phyloP scores from a whole-genome alignment of 1,140 invertebrate genomes.

The Meloidogyne hapla region DNA sequence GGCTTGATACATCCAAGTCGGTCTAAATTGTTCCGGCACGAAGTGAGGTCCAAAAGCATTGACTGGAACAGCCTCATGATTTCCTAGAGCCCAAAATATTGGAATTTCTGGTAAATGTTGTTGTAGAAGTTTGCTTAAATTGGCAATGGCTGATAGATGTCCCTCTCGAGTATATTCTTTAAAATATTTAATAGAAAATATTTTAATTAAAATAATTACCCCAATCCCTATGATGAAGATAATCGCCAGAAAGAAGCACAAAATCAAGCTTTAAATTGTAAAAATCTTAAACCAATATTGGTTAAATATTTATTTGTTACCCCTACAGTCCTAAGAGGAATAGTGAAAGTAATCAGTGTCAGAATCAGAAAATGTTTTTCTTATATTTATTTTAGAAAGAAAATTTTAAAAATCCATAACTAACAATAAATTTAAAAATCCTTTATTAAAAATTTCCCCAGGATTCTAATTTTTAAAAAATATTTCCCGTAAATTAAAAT shows the following conservation, averaged over 20 bases:
- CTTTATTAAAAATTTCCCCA: too few species aligned
- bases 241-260: constrained; percentile 56
- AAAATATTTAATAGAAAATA: background rate
- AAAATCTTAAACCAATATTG: background rate
- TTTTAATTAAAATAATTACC: constrained; percentile 13
- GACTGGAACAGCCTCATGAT: constrained; percentile 63
- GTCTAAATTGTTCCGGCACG: constrained; percentile 55
- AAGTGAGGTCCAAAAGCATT: constrained; percentile 60
- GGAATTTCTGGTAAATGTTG: constrained; percentile 54
- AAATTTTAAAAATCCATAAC: too few species aligned
- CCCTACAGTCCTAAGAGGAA: too few species aligned
- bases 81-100: constrained; percentile 62
- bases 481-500: too few species aligned
- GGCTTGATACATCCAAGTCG: constrained; percentile 58
- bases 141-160: constrained; percentile 44
- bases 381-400: too few species aligned
- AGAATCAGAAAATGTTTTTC: too few species aligned
- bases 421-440: too few species aligned
- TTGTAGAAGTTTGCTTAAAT: constrained; percentile 45
- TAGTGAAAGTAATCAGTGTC: too few species aligned
- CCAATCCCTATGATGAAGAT: constrained; percentile 59
- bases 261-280: constrained; percentile 54
- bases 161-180: constrained; percentile 48
- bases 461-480: too few species aligned
- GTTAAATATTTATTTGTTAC: background rate